Evolutionary conservation across 1,140 invertebrate species (phyloP).

Genomic region (Pseudomyrmex sp.): DNA sequence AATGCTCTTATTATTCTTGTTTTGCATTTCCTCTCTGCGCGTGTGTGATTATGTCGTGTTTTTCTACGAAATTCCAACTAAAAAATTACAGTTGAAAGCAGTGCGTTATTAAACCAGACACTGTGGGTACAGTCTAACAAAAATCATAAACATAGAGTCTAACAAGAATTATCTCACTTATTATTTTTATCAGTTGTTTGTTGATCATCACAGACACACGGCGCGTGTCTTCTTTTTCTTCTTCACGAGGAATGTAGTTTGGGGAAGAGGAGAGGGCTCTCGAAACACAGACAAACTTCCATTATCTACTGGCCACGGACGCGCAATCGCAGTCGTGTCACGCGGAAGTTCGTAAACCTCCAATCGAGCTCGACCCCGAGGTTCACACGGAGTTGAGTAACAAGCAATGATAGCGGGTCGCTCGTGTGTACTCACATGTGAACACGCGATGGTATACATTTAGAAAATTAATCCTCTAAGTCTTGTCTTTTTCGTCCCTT

Average conservation of each 20-base stretch:
- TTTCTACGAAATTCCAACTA: neutral
- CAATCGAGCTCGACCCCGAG: constrained; percentile 12
- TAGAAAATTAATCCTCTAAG: constrained; percentile 36
- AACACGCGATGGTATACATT: neutral
- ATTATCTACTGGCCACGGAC: neutral
- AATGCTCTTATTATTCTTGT: too few relatives aligned
- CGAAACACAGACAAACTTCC: constrained; percentile 7
- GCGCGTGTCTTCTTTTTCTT: too few relatives aligned
- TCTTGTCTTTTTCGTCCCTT: neutral
- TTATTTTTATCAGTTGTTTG: too few relatives aligned
- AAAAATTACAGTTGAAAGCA: too few relatives aligned
- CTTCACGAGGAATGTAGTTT: too few relatives aligned
- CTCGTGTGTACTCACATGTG: neutral
- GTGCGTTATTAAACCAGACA: too few relatives aligned
- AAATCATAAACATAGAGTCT: too few relatives aligned
- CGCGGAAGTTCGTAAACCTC: neutral
- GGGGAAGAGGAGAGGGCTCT: neutral
- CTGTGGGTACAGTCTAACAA: too few relatives aligned
- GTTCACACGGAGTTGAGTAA: constrained; percentile 8
- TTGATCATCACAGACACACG: too few relatives aligned
- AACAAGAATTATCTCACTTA: too few relatives aligned
- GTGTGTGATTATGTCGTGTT: neutral
- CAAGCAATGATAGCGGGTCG: constrained; percentile 22
- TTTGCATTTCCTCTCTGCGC: too few relatives aligned
- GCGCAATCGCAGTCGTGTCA: neutral